phyloP scores from a whole-genome alignment of 2,113 vertebrate genomes.

The Tretioscincus oriximinensis region DNA sequence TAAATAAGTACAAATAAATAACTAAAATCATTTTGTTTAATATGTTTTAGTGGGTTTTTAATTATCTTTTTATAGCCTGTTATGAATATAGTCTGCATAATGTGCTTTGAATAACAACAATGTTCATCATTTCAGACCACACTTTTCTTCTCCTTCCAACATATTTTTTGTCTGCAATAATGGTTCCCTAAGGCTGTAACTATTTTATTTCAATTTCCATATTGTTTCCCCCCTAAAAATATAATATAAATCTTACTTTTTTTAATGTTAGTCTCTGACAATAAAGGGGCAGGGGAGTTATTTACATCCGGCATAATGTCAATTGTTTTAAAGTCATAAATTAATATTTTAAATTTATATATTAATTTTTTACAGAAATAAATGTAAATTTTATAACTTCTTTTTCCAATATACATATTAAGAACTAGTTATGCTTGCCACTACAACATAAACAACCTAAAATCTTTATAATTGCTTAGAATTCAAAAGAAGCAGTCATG shows the following conservation, averaged over 20 bases:
- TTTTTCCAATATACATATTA: too few species aligned
- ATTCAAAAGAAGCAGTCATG: too few species aligned
- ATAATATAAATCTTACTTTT: not conserved
- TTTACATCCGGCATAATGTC: not conserved
- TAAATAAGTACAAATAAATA: too few species aligned
- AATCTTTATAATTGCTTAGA: too few species aligned
- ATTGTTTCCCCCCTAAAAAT: not conserved
- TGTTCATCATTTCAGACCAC: too few species aligned
- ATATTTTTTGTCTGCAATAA: not conserved
- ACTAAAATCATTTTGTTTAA: too few species aligned
- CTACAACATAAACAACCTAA: too few species aligned
- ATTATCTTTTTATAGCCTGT: too few species aligned
- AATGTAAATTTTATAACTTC: not conserved
- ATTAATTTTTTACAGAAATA: not conserved
- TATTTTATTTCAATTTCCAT: not conserved
- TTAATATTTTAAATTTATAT: not conserved
- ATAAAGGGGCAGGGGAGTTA: not conserved
- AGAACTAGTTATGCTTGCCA: too few species aligned
- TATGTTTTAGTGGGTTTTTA: too few species aligned
- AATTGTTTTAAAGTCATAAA: not conserved
- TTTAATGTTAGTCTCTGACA: not conserved
- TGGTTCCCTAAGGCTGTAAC: conserved; percentile 26
- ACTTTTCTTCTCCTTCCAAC: not conserved
- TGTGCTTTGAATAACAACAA: too few species aligned
- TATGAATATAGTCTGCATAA: too few species aligned